Percentiles rank a stretch among this genome's conserved stretches.
Conservation (phyloP, 2,888 invertebrate species). For the Pardosa pseudoannulata region DNA sequence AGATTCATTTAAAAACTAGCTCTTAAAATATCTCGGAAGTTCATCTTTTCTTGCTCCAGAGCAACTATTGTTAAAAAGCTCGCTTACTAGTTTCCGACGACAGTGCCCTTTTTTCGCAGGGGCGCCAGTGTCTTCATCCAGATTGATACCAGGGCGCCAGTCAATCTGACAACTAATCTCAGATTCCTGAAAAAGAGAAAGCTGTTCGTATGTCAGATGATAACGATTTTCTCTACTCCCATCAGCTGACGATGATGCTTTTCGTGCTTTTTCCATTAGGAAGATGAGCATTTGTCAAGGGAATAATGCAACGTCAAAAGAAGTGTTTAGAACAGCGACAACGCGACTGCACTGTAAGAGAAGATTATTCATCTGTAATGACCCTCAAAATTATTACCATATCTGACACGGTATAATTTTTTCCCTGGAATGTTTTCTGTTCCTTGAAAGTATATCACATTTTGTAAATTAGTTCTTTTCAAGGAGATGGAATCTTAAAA, state of each 20-base stretch:
- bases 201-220: background rate
- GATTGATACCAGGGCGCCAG: background rate
- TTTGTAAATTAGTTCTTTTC: too few species aligned
- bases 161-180: background rate
- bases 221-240: constrained; percentile 8
- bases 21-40: too few species aligned
- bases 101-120: background rate
- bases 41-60: too few species aligned
- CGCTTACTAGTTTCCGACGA: too few species aligned
- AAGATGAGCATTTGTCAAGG: constrained; percentile 7
- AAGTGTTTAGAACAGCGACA: background rate
- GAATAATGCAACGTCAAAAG: background rate
- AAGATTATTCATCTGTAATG: background rate
- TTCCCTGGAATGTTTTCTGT: too few species aligned
- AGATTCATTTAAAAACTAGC: too few species aligned
- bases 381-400: too few species aligned
- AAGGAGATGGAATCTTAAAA: too few species aligned
- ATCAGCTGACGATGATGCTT: background rate
- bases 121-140: background rate
- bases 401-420: too few species aligned
- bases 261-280: background rate
- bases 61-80: too few species aligned
- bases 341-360: background rate
- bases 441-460: too few species aligned
- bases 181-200: background rate